These are phyloP conservation scores for Danio aesculapii DNA, from an alignment of 2,797 vertebrate species.

Conservation along the genomic window DNA sequence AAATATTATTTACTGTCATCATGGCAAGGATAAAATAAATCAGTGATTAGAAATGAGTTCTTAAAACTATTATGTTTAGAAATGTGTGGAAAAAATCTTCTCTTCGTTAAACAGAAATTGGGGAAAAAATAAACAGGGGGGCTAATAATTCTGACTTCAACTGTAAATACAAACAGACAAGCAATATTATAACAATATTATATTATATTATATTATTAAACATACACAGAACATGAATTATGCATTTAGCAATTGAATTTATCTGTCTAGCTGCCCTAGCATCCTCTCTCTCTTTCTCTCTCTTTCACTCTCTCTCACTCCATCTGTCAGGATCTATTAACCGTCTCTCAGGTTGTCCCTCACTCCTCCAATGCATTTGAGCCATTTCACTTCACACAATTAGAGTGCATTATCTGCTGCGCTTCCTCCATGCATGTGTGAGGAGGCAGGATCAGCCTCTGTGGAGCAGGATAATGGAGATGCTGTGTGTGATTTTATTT, in stretches of 20 bases:
- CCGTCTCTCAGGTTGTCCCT: neutral
- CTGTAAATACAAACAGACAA: no score
- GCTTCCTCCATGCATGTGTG: constrained; percentile 54
- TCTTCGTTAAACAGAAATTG: no score
- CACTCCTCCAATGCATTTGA: constrained; percentile 47
- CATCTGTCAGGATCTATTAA: constrained; percentile 2
- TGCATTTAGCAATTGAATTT: neutral
- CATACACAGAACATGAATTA: neutral
- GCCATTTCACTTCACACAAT: constrained; percentile 55
- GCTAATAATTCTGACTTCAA: no score
- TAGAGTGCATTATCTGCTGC: constrained; percentile 58
- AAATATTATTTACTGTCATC: no score
- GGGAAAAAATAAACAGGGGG: no score
- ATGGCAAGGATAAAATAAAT: no score
- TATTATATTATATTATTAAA: no score
- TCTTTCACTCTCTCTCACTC: neutral
- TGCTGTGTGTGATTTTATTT: constrained; percentile 27
- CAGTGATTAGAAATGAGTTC: no score
- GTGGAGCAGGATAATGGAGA: constrained; percentile 30
- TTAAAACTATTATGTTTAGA: no score
- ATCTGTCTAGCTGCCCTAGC: neutral
- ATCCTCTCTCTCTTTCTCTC: neutral
- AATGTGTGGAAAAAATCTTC: no score
- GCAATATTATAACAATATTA: no score
- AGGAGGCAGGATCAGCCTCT: constrained; percentile 28